Conservation (phyloP, 2,888 invertebrate genomes). For the Drosophila subquinaria region DNA sequence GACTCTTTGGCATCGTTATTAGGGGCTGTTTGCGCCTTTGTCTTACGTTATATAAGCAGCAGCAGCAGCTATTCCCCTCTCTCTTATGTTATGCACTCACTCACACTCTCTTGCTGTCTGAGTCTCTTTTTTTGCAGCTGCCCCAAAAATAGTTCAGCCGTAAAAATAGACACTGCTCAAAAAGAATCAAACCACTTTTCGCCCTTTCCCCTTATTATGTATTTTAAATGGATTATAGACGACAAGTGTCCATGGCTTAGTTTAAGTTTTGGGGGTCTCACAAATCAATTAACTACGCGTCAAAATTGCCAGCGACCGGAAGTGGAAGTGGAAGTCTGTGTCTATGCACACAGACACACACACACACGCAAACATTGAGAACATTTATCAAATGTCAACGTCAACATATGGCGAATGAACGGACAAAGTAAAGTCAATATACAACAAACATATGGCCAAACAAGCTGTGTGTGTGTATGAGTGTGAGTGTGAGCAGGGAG, state of each 20-base stretch:
- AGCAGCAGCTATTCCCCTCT: constrained; percentile 28
- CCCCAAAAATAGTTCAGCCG: constrained; percentile 49
- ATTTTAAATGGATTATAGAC: constrained; percentile 71
- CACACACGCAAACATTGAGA: constrained; percentile 9
- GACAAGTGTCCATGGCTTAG: constrained; percentile 49
- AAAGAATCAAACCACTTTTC: constrained; percentile 30
- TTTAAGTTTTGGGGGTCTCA: constrained; percentile 48
- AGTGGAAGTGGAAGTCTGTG: constrained; percentile 41
- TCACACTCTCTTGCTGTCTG: background rate
- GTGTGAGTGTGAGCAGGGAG: background rate
- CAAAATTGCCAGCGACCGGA: constrained; percentile 59
- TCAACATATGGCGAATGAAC: constrained; percentile 68
- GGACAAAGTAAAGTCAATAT: constrained; percentile 44
- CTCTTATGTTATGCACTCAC: background rate
- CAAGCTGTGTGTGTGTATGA: constrained; percentile 11
- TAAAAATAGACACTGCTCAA: constrained; percentile 43
- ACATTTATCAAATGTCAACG: constrained; percentile 75
- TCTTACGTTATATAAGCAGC: constrained; percentile 59
- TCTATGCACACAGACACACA: constrained; percentile 15
- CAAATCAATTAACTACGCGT: constrained; percentile 78
- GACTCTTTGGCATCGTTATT: constrained; percentile 57
- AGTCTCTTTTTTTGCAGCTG: constrained; percentile 25
- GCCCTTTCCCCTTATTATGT: constrained; percentile 7
- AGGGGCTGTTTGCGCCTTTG: constrained; percentile 70
- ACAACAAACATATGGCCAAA: constrained; percentile 59